Conservation (phyloP, 1,140 invertebrate genomes). For the Drosophila chauvacae region DNA sequence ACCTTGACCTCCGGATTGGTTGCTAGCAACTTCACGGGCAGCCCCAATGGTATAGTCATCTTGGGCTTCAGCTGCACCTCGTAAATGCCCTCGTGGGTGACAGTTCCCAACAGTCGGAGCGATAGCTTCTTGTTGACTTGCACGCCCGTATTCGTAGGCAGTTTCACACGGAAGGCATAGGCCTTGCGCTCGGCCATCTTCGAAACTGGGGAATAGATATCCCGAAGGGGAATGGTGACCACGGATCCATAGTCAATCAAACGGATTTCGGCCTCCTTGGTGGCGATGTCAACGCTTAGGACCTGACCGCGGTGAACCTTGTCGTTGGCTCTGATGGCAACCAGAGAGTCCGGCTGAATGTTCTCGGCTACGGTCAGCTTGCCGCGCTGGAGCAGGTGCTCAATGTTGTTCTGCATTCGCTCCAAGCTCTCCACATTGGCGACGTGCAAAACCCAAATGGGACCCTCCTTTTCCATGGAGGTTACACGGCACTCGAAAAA, state of each 20-base stretch:
- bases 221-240: not conserved
- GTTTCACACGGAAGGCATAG: conserved; percentile 44
- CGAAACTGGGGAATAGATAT: conserved; percentile 28
- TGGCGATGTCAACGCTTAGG: not conserved
- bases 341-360: conserved; percentile 27
- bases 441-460: conserved; percentile 46
- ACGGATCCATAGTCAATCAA: conserved; percentile 50
- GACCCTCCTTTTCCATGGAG: conserved; percentile 35
- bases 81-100: conserved; percentile 36
- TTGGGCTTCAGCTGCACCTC: conserved; percentile 51
- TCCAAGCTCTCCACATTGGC: conserved; percentile 33
- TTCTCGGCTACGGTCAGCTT: conserved; percentile 7
- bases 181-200: conserved; percentile 44
- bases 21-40: conserved; percentile 46
- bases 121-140: conserved; percentile 45
- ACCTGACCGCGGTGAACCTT: conserved; percentile 36
- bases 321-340: conserved; percentile 2
- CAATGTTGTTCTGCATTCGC: conserved; percentile 20
- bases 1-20: conserved; percentile 35
- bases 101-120: conserved; percentile 37
- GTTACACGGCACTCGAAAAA: conserved; percentile 59
- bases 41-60: conserved; percentile 27
- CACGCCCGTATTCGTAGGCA: conserved; percentile 30
- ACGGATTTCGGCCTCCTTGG: conserved; percentile 19
- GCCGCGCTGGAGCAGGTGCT: not conserved